These are phyloP conservation scores for Drosophila azteca DNA, from an alignment of 1,140 invertebrate species.

Conservation along the genomic window DNA sequence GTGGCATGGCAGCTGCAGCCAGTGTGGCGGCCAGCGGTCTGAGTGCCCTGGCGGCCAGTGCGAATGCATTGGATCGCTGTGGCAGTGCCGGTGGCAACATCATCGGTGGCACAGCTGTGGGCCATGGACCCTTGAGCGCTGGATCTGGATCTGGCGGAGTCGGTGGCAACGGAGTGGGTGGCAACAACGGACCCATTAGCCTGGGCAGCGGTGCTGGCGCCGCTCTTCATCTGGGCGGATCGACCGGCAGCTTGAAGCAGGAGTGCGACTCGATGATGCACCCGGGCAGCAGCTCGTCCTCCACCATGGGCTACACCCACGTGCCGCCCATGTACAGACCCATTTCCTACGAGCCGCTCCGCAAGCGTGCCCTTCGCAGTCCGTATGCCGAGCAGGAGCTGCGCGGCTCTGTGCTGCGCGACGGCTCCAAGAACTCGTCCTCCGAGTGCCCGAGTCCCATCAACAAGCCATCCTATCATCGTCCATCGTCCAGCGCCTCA, in stretches of 20 bases:
- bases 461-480: slow-evolving; percentile 79
- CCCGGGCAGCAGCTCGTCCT: slow-evolving; percentile 67
- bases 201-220: slow-evolving; percentile 73
- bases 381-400: slow-evolving; percentile 83
- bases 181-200: slow-evolving; percentile 64
- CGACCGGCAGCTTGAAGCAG: slow-evolving; percentile 75
- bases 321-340: slow-evolving; percentile 81
- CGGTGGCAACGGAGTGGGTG: slow-evolving; percentile 83
- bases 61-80: slow-evolving; percentile 66
- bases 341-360: slow-evolving; percentile 83
- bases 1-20: slow-evolving; percentile 66
- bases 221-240: slow-evolving; percentile 66
- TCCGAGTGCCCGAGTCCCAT: slow-evolving; percentile 81
- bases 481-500: slow-evolving; percentile 81
- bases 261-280: slow-evolving; percentile 83
- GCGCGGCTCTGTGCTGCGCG: slow-evolving; percentile 83
- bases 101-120: slow-evolving; percentile 61
- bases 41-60: slow-evolving; percentile 63
- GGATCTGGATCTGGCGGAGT: slow-evolving; percentile 38
- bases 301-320: slow-evolving; percentile 62
- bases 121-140: slow-evolving; percentile 45
- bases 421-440: slow-evolving; percentile 81
- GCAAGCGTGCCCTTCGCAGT: slow-evolving; percentile 85
- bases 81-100: slow-evolving; percentile 75
- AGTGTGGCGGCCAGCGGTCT: slow-evolving; percentile 66